Conservation (phyloP, 2,888 invertebrate genomes). For the Dryocosmus kuriphilus region DNA sequence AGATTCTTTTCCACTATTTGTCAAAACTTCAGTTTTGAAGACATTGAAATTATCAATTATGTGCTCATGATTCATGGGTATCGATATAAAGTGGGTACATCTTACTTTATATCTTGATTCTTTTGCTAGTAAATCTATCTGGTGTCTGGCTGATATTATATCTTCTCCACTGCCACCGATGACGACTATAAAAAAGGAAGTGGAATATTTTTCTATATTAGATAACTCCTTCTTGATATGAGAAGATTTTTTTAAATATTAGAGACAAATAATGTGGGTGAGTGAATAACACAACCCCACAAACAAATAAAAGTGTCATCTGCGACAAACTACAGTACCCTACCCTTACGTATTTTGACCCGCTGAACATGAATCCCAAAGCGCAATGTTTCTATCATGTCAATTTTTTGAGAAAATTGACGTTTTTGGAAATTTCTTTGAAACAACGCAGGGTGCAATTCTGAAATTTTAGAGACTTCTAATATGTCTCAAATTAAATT, state of each 20-base stretch:
- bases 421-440: too few relatives aligned
- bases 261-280: neutral
- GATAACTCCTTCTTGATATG: neutral
- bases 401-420: too few relatives aligned
- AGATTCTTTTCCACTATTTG: conserved; percentile 75
- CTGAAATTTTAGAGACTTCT: too few relatives aligned
- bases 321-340: too few relatives aligned
- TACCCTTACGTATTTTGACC: too few relatives aligned
- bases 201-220: neutral
- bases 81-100: conserved; percentile 91
- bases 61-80: conserved; percentile 83
- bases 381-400: too few relatives aligned
- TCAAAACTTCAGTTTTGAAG: conserved; percentile 80
- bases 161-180: conserved; percentile 80
- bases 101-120: conserved; percentile 84
- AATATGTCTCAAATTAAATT: too few relatives aligned
- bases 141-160: conserved; percentile 85
- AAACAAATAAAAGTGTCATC: too few relatives aligned
- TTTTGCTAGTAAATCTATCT: conserved; percentile 86
- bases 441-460: too few relatives aligned
- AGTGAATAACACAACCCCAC: too few relatives aligned
- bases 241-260: neutral
- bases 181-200: conserved; percentile 75
- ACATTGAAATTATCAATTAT: conserved; percentile 82
- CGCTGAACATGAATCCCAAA: too few relatives aligned